These are phyloP conservation scores for Phenacoccus solenopsis DNA, from an alignment of 1,140 invertebrate species.

Conservation along the genomic window DNA sequence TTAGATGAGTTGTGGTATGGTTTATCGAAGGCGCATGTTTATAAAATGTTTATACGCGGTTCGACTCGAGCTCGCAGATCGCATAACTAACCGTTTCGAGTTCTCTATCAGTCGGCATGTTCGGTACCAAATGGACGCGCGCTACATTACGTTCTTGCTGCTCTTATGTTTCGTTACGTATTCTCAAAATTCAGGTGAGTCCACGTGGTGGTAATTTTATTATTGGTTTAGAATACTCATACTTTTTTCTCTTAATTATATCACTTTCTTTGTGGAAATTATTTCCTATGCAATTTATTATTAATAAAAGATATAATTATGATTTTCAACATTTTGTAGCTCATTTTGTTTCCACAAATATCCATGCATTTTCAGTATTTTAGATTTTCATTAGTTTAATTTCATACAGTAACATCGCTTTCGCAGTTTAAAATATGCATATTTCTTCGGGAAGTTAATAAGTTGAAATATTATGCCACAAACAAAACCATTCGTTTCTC, in stretches of 20 bases:
- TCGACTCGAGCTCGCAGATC: background rate
- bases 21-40: constrained; percentile 11
- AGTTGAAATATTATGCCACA: no score
- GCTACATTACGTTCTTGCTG: constrained; percentile 2
- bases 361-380: no score
- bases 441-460: no score
- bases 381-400: no score
- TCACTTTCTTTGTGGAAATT: no score
- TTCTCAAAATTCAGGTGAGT: constrained; percentile 6
- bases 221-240: no score
- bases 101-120: constrained; percentile 9
- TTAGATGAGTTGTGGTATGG: constrained; percentile 7
- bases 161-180: constrained; percentile 2
- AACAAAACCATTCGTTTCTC: no score
- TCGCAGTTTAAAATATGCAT: background rate
- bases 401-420: background rate
- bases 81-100: background rate
- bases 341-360: no score
- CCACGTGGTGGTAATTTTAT: background rate
- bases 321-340: no score
- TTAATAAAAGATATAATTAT: no score
- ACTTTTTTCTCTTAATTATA: no score
- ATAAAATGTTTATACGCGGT: constrained; percentile 16
- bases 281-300: no score
- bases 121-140: constrained; percentile 15